Evolutionary conservation across 2,888 invertebrate genomes (phyloP).

Genomic region (Meiosimyza platycephala): DNA sequence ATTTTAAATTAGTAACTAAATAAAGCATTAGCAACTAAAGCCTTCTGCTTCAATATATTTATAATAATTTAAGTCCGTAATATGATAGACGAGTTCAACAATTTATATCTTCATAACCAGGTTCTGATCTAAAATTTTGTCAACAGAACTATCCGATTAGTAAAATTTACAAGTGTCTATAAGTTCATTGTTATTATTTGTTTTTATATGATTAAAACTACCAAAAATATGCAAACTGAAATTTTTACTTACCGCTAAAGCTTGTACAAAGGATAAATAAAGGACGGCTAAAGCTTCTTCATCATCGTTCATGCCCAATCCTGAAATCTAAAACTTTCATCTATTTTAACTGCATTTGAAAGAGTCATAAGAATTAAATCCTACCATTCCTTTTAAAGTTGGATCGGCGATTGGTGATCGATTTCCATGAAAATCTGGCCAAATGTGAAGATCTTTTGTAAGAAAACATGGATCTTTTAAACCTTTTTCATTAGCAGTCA

Average conservation of each 20-base stretch:
- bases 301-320: slow-evolving; percentile 78
- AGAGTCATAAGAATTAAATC: slow-evolving; percentile 25
- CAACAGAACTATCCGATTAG: too few relatives aligned
- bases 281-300: slow-evolving; percentile 82
- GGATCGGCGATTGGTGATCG: slow-evolving; percentile 92
- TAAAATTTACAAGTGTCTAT: too few relatives aligned
- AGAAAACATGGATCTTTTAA: slow-evolving; percentile 73
- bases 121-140: too few relatives aligned
- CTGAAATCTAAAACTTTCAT: slow-evolving; percentile 72
- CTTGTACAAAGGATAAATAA: slow-evolving; percentile 90
- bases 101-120: too few relatives aligned
- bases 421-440: slow-evolving; percentile 98
- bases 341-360: slow-evolving; percentile 32
- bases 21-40: too few relatives aligned
- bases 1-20: too few relatives aligned
- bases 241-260: slow-evolving; percentile 77
- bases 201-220: too few relatives aligned
- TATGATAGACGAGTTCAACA: too few relatives aligned
- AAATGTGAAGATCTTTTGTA: slow-evolving; percentile 86
- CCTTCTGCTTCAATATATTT: too few relatives aligned
- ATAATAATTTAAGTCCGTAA: too few relatives aligned
- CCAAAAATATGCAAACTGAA: not conserved
- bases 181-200: too few relatives aligned
- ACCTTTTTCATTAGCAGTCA: slow-evolving; percentile 70
- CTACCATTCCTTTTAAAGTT: slow-evolving; percentile 84